A percentile compares a stretch with the other conserved stretches of the same genome.
These are phyloP conservation scores for Orthosia gothica DNA, from an alignment of 2,888 invertebrate species.

Conservation along the genomic window DNA sequence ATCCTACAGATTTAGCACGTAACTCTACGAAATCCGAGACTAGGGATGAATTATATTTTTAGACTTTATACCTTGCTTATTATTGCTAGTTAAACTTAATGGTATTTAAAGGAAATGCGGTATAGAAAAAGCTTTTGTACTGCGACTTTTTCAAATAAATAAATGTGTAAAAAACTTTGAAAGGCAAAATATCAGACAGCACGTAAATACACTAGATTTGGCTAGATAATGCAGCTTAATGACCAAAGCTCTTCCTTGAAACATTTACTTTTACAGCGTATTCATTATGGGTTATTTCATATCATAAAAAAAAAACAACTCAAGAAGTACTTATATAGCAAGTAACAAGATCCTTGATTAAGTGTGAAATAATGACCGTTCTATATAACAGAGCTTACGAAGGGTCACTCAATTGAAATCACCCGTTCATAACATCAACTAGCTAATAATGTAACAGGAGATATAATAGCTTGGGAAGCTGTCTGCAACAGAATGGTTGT, in stretches of 20 bases:
- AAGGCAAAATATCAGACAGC: neutral
- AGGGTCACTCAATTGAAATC: conserved; percentile 12
- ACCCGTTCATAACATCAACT: conserved; percentile 20
- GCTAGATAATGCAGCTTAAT: neutral
- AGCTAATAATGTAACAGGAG: conserved; percentile 37
- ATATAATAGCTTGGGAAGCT: conserved; percentile 36
- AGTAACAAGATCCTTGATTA: neutral
- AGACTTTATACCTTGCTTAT: conserved; percentile 17
- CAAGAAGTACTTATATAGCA: neutral
- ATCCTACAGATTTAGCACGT: conserved; percentile 81
- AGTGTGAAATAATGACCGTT: neutral
- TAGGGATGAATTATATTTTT: conserved; percentile 38
- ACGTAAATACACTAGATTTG: neutral
- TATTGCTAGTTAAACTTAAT: conserved; percentile 6
- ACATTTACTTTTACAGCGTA: neutral
- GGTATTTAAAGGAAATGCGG: neutral
- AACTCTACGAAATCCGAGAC: conserved; percentile 64
- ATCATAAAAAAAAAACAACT: neutral
- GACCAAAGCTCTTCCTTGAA: neutral
- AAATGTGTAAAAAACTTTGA: neutral
- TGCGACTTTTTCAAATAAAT: neutral
- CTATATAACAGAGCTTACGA: neutral
- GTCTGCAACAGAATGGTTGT: conserved; percentile 32
- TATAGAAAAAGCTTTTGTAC: neutral
- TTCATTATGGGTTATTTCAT: neutral